Evolutionary conservation across 2,888 invertebrate species (phyloP).

Genomic region (Hypselothyrea guttata): DNA sequence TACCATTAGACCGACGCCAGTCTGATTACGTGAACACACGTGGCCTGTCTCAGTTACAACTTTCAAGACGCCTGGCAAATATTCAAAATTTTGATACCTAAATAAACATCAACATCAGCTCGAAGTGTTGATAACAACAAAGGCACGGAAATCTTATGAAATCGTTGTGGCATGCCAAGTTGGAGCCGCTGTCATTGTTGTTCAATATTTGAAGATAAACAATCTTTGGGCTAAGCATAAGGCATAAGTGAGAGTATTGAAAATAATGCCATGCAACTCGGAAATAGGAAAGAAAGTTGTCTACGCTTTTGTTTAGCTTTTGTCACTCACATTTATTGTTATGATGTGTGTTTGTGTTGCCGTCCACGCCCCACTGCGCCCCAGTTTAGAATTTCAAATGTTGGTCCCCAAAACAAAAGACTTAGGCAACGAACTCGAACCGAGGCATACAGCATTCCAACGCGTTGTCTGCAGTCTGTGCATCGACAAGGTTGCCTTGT

Average conservation of each 20-base stretch:
- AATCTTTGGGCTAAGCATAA: conserved; percentile 40
- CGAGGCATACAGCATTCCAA: conserved; percentile 47
- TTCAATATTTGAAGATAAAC: conserved; percentile 63
- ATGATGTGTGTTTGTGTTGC: too few species aligned
- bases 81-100: conserved; percentile 5
- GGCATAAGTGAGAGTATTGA: conserved; percentile 64
- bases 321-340: too few species aligned
- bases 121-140: conserved; percentile 17
- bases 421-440: conserved; percentile 63
- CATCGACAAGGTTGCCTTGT: conserved; percentile 39
- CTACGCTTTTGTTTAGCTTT: conserved; percentile 3
- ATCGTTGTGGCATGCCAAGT: conserved; percentile 21
- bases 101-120: conserved; percentile 9
- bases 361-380: conserved; percentile 34
- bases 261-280: conserved; percentile 10
- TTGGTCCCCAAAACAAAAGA: conserved; percentile 56
- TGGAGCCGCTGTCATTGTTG: conserved; percentile 40
- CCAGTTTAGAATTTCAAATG: conserved; percentile 56
- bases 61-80: conserved; percentile 21
- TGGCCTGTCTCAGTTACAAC: conserved; percentile 12
- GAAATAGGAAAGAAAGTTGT: conserved; percentile 36
- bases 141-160: conserved; percentile 47
- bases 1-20: conserved; percentile 26
- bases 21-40: conserved; percentile 54
- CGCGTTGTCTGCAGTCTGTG: not conserved